phyloP scores from a whole-genome alignment of 1,140 invertebrate species.

The Ceratina australensis region DNA sequence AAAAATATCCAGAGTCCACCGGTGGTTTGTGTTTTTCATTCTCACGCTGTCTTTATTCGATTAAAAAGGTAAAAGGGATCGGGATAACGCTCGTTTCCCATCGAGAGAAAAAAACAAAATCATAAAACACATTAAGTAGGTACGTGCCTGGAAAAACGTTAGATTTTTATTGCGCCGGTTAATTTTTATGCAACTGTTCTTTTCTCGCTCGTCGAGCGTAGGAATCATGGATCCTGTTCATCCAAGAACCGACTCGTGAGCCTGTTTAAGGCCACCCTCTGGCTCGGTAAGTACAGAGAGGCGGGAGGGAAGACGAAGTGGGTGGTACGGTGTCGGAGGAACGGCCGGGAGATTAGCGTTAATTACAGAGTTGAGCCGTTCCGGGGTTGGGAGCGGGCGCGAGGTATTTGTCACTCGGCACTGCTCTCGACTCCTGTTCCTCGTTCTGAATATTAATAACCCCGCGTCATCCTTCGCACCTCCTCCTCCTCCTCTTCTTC shows the following conservation, averaged over 20 bases:
- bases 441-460: conserved; percentile 78
- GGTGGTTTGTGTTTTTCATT: conserved; percentile 15
- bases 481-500: conserved; percentile 20
- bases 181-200: neutral
- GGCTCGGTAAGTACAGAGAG: conserved; percentile 61
- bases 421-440: conserved; percentile 67
- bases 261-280: conserved; percentile 58
- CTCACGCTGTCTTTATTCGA: conserved; percentile 22
- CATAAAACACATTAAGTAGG: neutral
- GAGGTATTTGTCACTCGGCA: conserved; percentile 78
- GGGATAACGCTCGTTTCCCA: neutral
- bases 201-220: neutral
- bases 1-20: conserved; percentile 58
- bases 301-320: conserved; percentile 65
- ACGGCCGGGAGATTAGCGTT: conserved; percentile 77
- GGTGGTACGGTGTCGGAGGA: conserved; percentile 66
- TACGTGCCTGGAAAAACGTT: neutral
- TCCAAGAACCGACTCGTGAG: conserved; percentile 55
- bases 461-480: conserved; percentile 51
- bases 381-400: conserved; percentile 65
- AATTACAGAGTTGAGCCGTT: conserved; percentile 76
- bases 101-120: neutral
- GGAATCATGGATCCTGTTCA: conserved; percentile 45
- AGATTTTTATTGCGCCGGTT: neutral
- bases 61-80: conserved; percentile 18